Evolutionary conservation across 2,797 vertebrate species (phyloP).

Genomic region (Melopsittacus undulatus): DNA sequence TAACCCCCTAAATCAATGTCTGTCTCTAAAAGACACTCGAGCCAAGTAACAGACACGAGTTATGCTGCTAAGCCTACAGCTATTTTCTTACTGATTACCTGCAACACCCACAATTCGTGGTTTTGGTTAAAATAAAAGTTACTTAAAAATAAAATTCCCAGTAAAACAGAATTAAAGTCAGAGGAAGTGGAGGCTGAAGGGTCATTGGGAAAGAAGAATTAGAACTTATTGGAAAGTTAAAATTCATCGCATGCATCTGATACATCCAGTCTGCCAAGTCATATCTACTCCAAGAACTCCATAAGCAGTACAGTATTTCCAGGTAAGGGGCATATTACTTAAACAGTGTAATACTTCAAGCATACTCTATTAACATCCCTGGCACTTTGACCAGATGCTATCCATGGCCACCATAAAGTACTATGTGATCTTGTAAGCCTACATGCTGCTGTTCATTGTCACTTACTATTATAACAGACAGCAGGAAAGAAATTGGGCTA

Average conservation of each 20-base stretch:
- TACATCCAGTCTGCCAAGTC: neutral
- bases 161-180: neutral
- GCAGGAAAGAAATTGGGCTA: neutral
- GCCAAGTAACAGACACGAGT: neutral
- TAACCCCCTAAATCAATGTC: neutral
- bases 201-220: neutral
- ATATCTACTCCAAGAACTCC: neutral
- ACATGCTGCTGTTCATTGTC: neutral
- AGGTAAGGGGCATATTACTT: neutral
- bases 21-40: neutral
- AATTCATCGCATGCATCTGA: neutral
- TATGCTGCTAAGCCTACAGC: neutral
- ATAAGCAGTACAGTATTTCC: accelerated
- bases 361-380: neutral
- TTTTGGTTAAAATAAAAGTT: neutral
- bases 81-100: neutral
- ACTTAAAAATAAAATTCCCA: neutral
- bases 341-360: neutral
- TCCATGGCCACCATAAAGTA: neutral
- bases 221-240: neutral
- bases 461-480: neutral
- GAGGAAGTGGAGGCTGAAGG: neutral
- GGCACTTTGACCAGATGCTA: neutral
- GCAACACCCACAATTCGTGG: neutral
- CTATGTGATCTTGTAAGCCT: neutral